Percentiles rank a stretch among this genome's conserved stretches.
Evolutionary conservation across 2,113 vertebrate species (phyloP).

Genomic region (Istiophorus platypterus): DNA sequence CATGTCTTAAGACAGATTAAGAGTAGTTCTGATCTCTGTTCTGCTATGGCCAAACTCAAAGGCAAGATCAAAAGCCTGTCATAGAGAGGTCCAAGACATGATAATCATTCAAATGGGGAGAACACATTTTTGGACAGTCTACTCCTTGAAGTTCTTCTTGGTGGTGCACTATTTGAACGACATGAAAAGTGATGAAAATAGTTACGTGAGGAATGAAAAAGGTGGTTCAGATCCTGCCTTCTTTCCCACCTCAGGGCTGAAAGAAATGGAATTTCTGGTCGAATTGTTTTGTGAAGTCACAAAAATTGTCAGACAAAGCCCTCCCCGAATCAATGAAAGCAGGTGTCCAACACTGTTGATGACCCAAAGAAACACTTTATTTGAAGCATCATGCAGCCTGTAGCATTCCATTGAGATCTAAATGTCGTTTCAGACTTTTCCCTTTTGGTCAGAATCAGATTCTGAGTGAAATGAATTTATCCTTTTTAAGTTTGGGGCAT

Average conservation of each 20-base stretch:
- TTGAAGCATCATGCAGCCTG: neutral
- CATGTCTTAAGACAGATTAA: neutral
- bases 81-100: neutral
- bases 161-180: neutral
- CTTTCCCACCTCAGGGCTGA: neutral
- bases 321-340: neutral
- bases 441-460: neutral
- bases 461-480: neutral
- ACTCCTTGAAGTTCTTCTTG: constrained; percentile 5
- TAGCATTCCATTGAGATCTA: neutral
- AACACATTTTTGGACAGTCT: constrained; percentile 9
- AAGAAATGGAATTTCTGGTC: neutral
- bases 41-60: neutral
- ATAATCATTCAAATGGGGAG: neutral
- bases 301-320: neutral
- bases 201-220: neutral
- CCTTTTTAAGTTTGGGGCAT: neutral
- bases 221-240: neutral
- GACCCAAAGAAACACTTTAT: neutral
- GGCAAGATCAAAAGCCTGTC: constrained; percentile 1
- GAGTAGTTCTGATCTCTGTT: neutral
- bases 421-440: neutral
- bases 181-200: constrained; percentile 6
- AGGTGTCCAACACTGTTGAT: neutral
- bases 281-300: constrained; percentile 2